phyloP scores from a whole-genome alignment of 1,140 invertebrate genomes.

The Zaprionus taronus region DNA sequence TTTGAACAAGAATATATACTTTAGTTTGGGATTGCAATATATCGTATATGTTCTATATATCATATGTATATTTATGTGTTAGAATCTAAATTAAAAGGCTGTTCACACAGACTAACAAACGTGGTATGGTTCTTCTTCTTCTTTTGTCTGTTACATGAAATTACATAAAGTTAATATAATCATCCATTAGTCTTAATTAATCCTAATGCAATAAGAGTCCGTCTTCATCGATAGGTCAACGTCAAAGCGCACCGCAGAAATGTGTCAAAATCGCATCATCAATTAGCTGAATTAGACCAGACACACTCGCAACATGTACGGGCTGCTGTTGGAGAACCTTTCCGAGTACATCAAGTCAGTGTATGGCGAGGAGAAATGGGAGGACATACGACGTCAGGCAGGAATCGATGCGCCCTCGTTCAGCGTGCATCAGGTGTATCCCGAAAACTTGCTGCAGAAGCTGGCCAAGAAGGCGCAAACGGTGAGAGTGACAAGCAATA shows the following conservation, averaged over 20 bases:
- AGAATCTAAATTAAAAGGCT: no score
- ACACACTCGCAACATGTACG: conserved; percentile 92
- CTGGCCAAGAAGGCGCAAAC: conserved; percentile 93
- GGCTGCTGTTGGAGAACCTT: conserved; percentile 96
- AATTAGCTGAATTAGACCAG: conserved; percentile 34
- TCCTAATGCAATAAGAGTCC: not conserved
- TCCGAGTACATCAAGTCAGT: conserved; percentile 94
- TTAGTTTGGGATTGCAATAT: no score
- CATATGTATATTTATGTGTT: no score
- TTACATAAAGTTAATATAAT: not conserved
- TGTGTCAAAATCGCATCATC: conserved; percentile 28
- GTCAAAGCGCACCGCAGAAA: not conserved
- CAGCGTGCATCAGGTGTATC: conserved; percentile 96
- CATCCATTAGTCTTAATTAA: conserved; percentile 1
- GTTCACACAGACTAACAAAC: no score
- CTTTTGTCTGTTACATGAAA: not conserved
- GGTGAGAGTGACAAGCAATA: conserved; percentile 85
- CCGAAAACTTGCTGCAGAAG: conserved; percentile 93
- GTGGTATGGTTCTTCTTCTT: no score
- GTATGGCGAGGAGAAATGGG: conserved; percentile 97
- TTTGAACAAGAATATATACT: not conserved
- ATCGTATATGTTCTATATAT: no score
- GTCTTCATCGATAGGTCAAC: conserved; percentile 15
- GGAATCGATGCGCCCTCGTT: conserved; percentile 94
- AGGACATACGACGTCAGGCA: conserved; percentile 92